Base-by-base conservation (phyloP, 2,797 vertebrate genomes). In the Octomys mimax region DNA sequence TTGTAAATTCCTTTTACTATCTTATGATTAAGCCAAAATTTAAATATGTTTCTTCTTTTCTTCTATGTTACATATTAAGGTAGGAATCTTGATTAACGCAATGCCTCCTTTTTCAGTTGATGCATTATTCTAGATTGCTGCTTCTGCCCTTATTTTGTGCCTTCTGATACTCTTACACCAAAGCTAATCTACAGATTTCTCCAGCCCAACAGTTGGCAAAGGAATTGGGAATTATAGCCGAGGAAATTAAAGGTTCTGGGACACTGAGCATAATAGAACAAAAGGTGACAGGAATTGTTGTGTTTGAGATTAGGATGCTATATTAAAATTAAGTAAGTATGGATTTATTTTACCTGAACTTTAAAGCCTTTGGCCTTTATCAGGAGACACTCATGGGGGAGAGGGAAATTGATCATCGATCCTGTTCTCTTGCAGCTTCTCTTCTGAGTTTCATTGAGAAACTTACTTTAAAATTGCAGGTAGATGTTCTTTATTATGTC, bases 331-430 rank as follows among this genome's bases (percentile, higher is more conserved):
- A 46, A 13, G 31, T 28, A 28, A 80, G 75, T 24, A 36, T 83
- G 9, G 28, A 33, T 71, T 80, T 92, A 89, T 31, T 22, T 68
- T 93, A 26, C 79, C 94, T 94, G 62, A 86, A 88, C 33, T 94
- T 49, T 28, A 42, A 83, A 80, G 57, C 16, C 62, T 59, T 91
- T 77, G 42, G 3, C 7, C 66, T 7, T 95, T 24, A 61, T 84
- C 61, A 77, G 81, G 70, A 59, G 52, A 16, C 0, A 13, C 7
- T 28, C 31, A 7, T 42, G 46, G 11, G 61, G 52, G 16, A 78
- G 18, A 68, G 5, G 5, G 57, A 2, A 61, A 81, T n/a, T 2
- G 9, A 62, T 39, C 12, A 33, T 36, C 8, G 6, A 39, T 87
- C 24, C 36, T 81, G 6, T 71, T 94, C 19, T 84, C 22, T 18